Evolutionary conservation across 2,797 vertebrate species (phyloP), one percentile per base, ranked within the genome.

Genomic region (Alca torda): DNA sequence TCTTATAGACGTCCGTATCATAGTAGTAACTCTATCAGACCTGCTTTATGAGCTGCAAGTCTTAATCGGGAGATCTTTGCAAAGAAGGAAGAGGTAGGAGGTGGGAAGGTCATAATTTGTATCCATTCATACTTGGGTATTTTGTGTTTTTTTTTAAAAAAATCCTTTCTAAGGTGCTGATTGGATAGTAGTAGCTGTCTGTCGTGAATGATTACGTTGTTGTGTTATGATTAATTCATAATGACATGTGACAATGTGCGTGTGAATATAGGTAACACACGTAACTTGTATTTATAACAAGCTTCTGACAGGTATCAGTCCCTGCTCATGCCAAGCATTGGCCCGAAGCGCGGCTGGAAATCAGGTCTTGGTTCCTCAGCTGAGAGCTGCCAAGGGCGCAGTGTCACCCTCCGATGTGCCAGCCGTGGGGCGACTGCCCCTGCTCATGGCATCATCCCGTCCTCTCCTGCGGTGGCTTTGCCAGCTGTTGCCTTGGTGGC

Each of bases 371-470:
- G 39, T 21, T 90, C 7, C 30, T 69, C 23, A 10, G 9, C 4
- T 14, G 14, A 15, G 51, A n/a, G 25, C 67, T 80, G 75, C 35
- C 45, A 19, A 21, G 70, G n/a, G 25, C 0, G 4, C 9, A 7
- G 28, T 4, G 63, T 37, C 23, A 37, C 37, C 30, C 50, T 19
- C 0, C 0, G 0, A 13, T 6, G 67, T 23, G 16, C 13, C 39
- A 2, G 10, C 41, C 3, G 0, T 24, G 45, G 33, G 50, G 6
- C 0, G 0, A 20, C 45, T 37, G 31, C 64, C 57, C 18, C 3
- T 30, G 21, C 79, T 53, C 1, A 0, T 0, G 0, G 39, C 31
- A 28, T 11, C 20, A 25, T 1, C 46, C 9, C 1, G 16, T 10
- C 73, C 35, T 84, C 4, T 5, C 48, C 16, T 43, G 73, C 20